Evolutionary conservation across 2,797 vertebrate species (phyloP).

Genomic region (Chlorospingus semifuscus): DNA sequence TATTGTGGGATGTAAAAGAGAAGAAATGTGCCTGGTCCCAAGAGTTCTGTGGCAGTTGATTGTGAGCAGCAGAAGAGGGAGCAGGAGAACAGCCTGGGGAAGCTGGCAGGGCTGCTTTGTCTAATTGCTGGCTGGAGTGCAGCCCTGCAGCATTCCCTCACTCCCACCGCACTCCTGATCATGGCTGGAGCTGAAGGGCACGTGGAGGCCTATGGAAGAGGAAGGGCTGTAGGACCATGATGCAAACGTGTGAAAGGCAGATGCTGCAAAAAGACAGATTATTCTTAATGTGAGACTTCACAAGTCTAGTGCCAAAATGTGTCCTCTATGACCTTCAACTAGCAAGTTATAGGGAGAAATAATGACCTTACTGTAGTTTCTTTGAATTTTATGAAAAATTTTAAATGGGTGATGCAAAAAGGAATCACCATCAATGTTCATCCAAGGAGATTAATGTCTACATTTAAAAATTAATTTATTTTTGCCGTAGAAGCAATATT

Average conservation of each 20-base stretch:
- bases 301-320: not conserved
- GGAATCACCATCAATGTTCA: not conserved
- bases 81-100: not conserved
- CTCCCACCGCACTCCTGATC: not conserved
- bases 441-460: not conserved
- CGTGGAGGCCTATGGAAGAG: fast-evolving
- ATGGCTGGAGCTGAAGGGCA: not conserved
- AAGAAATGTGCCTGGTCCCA: not conserved
- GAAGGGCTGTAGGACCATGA: not conserved
- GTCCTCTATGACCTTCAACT: not conserved
- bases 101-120: not conserved
- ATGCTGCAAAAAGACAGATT: not conserved
- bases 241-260: not conserved
- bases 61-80: not conserved
- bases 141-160: not conserved
- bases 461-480: not conserved
- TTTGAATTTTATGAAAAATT: not conserved
- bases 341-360: not conserved
- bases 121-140: not conserved
- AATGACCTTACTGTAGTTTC: not conserved
- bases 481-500: not conserved
- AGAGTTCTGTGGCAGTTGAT: not conserved
- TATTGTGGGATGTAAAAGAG: fast-evolving
- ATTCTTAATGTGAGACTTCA: not conserved
- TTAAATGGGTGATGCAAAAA: not conserved